A percentile compares a stretch with the other conserved stretches of the same genome.
Conservation (phyloP, 2,888 invertebrate species). For the Archips xylosteana region DNA sequence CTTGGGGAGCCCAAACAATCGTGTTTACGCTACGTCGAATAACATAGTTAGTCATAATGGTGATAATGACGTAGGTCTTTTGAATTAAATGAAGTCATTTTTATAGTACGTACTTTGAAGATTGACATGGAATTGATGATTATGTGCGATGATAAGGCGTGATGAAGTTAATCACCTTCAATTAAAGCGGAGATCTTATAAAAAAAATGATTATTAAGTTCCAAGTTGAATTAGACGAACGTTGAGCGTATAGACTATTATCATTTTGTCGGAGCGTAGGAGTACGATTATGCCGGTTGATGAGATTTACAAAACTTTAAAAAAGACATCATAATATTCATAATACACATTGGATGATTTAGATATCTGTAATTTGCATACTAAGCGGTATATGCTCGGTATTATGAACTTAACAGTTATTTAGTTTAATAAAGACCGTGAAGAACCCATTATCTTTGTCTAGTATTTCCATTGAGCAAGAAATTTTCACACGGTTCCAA, state of each 20-base stretch:
- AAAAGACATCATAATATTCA: neutral
- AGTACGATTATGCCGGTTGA: neutral
- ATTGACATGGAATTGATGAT: slow-evolving; percentile 11
- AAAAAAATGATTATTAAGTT: no score
- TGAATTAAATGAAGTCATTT: slow-evolving; percentile 28
- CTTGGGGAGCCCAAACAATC: slow-evolving; percentile 30
- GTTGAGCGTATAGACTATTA: neutral
- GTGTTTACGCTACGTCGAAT: slow-evolving; percentile 31
- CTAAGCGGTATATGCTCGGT: neutral
- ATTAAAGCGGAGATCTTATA: neutral
- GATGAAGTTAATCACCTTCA: neutral
- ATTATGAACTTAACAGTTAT: neutral
- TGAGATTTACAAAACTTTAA: neutral
- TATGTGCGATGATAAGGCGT: neutral
- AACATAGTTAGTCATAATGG: slow-evolving; percentile 9
- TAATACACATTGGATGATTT: neutral
- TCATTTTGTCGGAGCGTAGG: neutral
- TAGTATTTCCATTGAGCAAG: neutral
- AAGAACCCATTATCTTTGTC: neutral
- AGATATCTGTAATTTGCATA: neutral
- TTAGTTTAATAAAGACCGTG: slow-evolving; percentile 1
- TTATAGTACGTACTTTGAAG: slow-evolving; percentile 11
- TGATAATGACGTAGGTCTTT: slow-evolving; percentile 11
- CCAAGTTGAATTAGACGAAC: neutral
- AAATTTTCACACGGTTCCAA: slow-evolving; percentile 16